phyloP scores from a whole-genome alignment of 1,140 invertebrate genomes.

The Halotydeus destructor region DNA sequence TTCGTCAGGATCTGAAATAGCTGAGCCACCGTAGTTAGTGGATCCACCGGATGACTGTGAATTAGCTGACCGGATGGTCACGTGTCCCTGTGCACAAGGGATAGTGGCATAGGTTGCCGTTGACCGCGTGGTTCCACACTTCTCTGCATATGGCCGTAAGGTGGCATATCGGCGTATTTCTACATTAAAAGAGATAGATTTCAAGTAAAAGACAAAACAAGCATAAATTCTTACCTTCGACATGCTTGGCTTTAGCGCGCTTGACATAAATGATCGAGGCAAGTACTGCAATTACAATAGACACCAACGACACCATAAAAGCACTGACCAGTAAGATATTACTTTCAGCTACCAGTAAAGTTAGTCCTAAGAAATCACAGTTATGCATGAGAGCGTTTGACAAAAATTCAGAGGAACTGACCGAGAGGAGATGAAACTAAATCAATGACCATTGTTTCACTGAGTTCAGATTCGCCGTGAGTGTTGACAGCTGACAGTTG shows the following conservation, averaged over 20 bases:
- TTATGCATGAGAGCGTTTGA: too few relatives aligned
- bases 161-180: background rate
- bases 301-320: background rate
- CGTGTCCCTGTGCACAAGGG: background rate
- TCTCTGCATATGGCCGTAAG: background rate
- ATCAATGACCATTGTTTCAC: constrained; percentile 13
- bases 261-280: constrained; percentile 1
- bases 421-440: background rate
- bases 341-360: background rate
- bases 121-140: background rate
- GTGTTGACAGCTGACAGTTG: constrained; percentile 18
- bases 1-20: too few relatives aligned
- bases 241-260: background rate
- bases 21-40: too few relatives aligned
- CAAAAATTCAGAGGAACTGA: too few relatives aligned
- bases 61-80: background rate
- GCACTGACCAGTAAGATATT: background rate
- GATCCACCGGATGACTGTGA: constrained; percentile 3
- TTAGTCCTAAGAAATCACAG: too few relatives aligned
- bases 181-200: background rate
- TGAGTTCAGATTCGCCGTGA: constrained; percentile 18
- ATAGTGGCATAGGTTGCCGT: constrained; percentile 1
- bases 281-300: background rate
- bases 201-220: background rate
- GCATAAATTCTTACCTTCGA: background rate